Conservation (phyloP, 2,888 invertebrate species). For the Erannis defoliaria region DNA sequence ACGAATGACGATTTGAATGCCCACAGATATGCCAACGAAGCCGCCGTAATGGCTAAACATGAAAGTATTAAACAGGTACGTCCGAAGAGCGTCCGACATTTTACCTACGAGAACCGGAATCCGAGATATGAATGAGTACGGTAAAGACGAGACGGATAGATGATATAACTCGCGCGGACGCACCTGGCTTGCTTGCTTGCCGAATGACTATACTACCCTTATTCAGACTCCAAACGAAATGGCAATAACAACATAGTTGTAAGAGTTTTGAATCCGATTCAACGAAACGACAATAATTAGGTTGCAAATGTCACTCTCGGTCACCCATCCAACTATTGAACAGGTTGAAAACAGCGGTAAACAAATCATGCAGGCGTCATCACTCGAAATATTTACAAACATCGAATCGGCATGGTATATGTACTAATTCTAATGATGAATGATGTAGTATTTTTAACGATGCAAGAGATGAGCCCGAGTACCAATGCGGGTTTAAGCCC, state of each 20-base stretch:
- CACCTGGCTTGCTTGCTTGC: conserved; percentile 25
- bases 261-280: too few relatives aligned
- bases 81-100: conserved; percentile 53
- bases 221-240: too few relatives aligned
- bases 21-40: conserved; percentile 17
- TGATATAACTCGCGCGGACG: conserved; percentile 49
- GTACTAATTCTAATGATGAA: too few relatives aligned
- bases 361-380: conserved; percentile 8
- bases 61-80: conserved; percentile 41
- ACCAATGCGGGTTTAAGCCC: too few relatives aligned
- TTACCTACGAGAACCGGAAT: conserved; percentile 59
- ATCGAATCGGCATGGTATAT: conserved; percentile 3
- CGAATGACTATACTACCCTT: background rate
- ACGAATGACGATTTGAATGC: conserved; percentile 18
- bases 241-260: too few relatives aligned
- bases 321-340: background rate
- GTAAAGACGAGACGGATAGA: conserved; percentile 51
- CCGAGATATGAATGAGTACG: conserved; percentile 55
- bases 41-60: conserved; percentile 40
- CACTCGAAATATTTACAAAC: conserved; percentile 7
- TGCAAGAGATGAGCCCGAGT: too few relatives aligned
- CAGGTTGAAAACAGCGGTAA: background rate
- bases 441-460: too few relatives aligned
- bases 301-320: background rate
- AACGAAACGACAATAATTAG: background rate